Base-by-base conservation (phyloP, 2,888 invertebrate genomes). In the Timandra comae region DNA sequence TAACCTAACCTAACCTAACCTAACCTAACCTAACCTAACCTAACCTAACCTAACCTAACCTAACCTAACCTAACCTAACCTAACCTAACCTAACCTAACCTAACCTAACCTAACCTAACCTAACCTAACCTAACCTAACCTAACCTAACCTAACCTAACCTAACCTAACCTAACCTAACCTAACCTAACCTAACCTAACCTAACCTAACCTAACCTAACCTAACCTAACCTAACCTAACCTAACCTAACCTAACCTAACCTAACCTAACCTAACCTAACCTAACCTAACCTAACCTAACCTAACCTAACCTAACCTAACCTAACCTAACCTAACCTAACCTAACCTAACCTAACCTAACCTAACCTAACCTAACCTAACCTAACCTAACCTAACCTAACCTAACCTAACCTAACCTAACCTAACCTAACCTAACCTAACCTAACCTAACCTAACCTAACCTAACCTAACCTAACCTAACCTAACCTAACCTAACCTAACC, bases 171-270 rank as follows among this genome's bases (percentile, higher is more conserved):
- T 38, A 35, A 35, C 41, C 38, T 38, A 38, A 33, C 41, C 38
- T 38, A 38, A 35, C 41, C 38, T 38, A 38, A 35, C 41, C 38
- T 38, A 38, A 33, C 41, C 38, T 38, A 38, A 30, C 38, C 35
- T 35, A 38, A 35, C 41, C 35, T 38, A 38, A 35, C 41, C 38
- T 38, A 39, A 34, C 44, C 40, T 42, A 42, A 35, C 46, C 40
- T 42, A 40, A 38, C 42, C 42, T 41, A 38, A 34, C 34, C 39
- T 37, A 33, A 34, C 34, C 39, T 37, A 39, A 37, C 42, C 42
- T 41, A 40, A 40, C 41, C 45, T 38, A 35, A 40, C 37, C 45
- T 40, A 38, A 41, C 40, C 44, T 41, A 38, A 38, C 42, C 42
- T 41, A 38, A 34, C 34, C 36, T 34, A 33, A 31, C 34, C 36